Evolutionary conservation across 2,113 vertebrate species (phyloP), one percentile per base, ranked within the genome.

Genomic region (Penelope pileata): DNA sequence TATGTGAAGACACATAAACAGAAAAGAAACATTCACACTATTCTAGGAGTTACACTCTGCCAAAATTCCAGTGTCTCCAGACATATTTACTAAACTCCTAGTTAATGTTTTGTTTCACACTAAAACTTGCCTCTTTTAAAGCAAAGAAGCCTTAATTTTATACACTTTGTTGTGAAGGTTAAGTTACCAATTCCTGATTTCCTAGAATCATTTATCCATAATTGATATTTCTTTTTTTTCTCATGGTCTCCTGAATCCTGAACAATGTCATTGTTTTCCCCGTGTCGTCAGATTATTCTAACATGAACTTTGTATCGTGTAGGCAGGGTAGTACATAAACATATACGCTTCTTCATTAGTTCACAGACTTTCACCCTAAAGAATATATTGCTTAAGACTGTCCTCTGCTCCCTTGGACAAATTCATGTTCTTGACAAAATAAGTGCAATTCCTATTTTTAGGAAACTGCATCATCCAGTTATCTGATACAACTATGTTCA

Each of bases 61-160:
- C 91, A 96, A 96, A 97, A 94, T 86, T 51, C 42, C 43, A 59
- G n/a, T 88, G 77, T 67, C 81, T 91, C 43, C 62, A 93, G 80
- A 90, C 27, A 66, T 72, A 86, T 86, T 94, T 92, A 94, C 85
- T 64, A 53, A 93, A 72, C 32, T 82, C 40, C 27, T 43, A 82
- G 64, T 29, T 88, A 86, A 90, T 82, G 40, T 64, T 95, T 78
- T 94, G 7, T 7, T 93, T 86, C 56, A 36, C 32, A 56, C 22
- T 82, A 84, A 86, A 90, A 64, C 30, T 86, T 58, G 16, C 53
- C 34, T 91, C 83, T 67, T 68, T 88, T 83, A 80, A 87, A 80
- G 51, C 62, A 90, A 77, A 64, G 73, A 70, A 90, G 29, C 56
- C 43, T 54, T 54, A 30, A 47, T 83, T 87, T 90, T 54, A 59